A percentile compares a stretch with the other conserved stretches of the same genome.
Conservation (phyloP, 1,140 invertebrate genomes). For the Manduca sexta region DNA sequence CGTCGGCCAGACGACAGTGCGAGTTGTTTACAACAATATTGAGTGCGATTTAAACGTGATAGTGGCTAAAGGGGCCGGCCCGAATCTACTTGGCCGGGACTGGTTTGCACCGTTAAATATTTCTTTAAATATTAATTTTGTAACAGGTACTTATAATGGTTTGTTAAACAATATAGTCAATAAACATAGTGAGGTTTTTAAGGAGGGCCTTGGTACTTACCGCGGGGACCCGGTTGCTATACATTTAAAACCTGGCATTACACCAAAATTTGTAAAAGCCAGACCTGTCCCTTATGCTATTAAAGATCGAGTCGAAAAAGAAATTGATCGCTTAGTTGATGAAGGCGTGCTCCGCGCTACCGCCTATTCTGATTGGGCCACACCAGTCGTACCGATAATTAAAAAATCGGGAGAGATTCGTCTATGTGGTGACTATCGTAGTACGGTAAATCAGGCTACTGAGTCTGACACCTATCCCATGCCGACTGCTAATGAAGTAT, state of each 20-base stretch:
- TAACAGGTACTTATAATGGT: constrained; percentile 2
- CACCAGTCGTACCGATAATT: constrained; percentile 63
- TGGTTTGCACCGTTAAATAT: constrained; percentile 20
- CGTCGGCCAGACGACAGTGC: constrained; percentile 11
- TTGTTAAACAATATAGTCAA: constrained; percentile 5
- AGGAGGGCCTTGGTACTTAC: constrained; percentile 25
- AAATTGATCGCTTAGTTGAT: constrained; percentile 48
- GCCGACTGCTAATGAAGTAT: constrained; percentile 56
- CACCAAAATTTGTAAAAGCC: constrained; percentile 29
- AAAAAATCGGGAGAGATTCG: constrained; percentile 56
- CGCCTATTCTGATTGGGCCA: constrained; percentile 46
- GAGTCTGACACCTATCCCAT: constrained; percentile 56
- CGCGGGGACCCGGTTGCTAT: constrained; percentile 19
- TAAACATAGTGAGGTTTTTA: constrained; percentile 23
- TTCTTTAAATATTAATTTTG: constrained; percentile 18
- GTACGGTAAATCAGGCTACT: constrained; percentile 40
- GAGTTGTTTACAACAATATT: constrained; percentile 16
- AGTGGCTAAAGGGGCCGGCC: constrained; percentile 16
- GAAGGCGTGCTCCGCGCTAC: constrained; percentile 27
- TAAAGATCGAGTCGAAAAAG: constrained; percentile 42
- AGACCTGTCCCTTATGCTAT: constrained; percentile 52
- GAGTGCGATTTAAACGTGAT: constrained; percentile 11
- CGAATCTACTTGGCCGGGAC: constrained; percentile 21
- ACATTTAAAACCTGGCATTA: constrained; percentile 14
- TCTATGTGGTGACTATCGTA: constrained; percentile 64